A percentile compares a stretch with the other conserved stretches of the same genome.
Evolutionary conservation across 2,797 vertebrate genomes (phyloP).

Genomic region (Picus viridis): DNA sequence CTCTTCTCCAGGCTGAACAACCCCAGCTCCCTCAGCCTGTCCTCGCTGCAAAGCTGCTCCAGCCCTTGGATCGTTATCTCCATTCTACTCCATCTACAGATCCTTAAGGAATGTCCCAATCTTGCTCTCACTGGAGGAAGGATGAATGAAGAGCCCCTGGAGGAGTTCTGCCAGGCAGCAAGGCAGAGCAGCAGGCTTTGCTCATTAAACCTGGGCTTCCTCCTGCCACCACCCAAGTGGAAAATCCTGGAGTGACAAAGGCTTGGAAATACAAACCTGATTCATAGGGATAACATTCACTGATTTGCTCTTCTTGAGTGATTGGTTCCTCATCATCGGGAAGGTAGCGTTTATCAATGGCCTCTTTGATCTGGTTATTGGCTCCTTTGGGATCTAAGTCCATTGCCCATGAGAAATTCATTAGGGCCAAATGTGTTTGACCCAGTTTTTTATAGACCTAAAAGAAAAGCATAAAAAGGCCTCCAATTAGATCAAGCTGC

Average conservation of each 20-base stretch:
- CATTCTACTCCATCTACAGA: not conserved
- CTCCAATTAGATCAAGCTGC: constrained; percentile 51
- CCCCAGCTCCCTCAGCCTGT: no score
- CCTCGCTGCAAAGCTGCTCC: no score
- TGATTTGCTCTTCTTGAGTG: constrained; percentile 85
- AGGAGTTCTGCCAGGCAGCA: not conserved
- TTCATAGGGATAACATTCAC: constrained; percentile 81
- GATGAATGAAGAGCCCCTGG: not conserved
- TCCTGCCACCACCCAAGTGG: not conserved
- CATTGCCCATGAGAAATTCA: constrained; percentile 99
- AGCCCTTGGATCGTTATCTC: not conserved
- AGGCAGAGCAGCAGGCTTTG: not conserved
- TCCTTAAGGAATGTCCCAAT: not conserved
- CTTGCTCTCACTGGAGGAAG: not conserved
- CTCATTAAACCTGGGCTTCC: not conserved
- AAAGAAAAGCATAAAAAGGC: constrained; percentile 43
- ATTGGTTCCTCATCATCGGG: constrained; percentile 95
- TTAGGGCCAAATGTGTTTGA: constrained; percentile 95
- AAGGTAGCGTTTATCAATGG: constrained; percentile 96
- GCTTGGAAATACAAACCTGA: constrained; percentile 70
- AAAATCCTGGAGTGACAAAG: not conserved
- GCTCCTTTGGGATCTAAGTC: constrained; percentile 98
- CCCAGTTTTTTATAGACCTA: constrained; percentile 99
- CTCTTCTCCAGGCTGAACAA: no score
- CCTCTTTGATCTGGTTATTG: constrained; percentile 99